A percentile compares a stretch with the other conserved stretches of the same genome.
Conservation (phyloP, 2,113 vertebrate species). For the Dendropsophus ebraccatus region DNA sequence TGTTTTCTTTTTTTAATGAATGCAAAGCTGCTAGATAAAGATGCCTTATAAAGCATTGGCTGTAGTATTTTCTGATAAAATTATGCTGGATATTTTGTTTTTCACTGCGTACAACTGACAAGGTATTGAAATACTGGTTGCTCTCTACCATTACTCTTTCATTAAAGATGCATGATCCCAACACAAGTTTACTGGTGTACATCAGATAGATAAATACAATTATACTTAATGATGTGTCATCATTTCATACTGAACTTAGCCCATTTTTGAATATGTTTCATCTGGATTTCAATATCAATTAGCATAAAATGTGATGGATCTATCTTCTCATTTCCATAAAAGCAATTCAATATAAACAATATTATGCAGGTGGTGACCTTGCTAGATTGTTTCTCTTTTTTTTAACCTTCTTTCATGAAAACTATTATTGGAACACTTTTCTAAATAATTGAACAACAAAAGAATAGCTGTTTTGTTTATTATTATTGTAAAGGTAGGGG, state of each 20-base stretch:
- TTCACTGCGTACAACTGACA: background rate
- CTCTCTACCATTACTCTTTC: constrained; percentile 8
- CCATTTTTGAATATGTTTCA: constrained; percentile 27
- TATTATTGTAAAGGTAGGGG: background rate
- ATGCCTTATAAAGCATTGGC: constrained; percentile 20
- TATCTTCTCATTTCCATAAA: constrained; percentile 39
- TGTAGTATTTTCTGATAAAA: background rate
- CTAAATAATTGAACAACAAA: background rate
- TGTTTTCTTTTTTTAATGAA: constrained; percentile 23
- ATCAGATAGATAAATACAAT: constrained; percentile 20
- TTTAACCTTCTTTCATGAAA: background rate
- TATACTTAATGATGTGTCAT: constrained; percentile 35
- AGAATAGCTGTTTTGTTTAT: background rate
- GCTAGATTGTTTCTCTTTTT: background rate
- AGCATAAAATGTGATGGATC: constrained; percentile 27
- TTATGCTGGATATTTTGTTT: constrained; percentile 18
- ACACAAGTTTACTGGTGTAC: constrained; percentile 8
- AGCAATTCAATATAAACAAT: constrained; percentile 28
- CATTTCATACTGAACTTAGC: constrained; percentile 20
- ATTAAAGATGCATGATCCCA: constrained; percentile 32
- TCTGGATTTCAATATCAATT: constrained; percentile 26
- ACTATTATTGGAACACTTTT: background rate
- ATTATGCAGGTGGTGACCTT: constrained; percentile 25
- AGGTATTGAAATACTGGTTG: constrained; percentile 6
- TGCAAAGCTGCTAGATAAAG: constrained; percentile 1